Evolutionary conservation across 2,797 vertebrate genomes (phyloP).

Genomic region (Coracias cyanogaster): DNA sequence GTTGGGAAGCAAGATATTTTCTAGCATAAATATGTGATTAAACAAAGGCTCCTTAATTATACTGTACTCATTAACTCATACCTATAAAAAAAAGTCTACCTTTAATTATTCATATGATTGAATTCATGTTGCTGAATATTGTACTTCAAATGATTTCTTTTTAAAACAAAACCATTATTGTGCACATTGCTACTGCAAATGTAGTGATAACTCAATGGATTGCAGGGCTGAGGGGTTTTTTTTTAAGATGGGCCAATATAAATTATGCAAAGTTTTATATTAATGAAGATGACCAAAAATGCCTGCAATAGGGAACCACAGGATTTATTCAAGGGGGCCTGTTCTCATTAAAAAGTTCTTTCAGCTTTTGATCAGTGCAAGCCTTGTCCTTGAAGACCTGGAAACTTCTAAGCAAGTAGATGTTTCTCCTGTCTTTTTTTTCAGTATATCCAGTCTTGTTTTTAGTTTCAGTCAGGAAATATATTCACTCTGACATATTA

Average conservation of each 20-base stretch:
- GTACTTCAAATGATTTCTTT: neutral
- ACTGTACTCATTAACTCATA: neutral
- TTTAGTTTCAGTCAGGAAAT: neutral
- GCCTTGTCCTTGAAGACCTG: neutral
- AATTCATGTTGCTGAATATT: conserved; percentile 32
- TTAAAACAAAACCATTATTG: neutral
- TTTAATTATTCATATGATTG: conserved; percentile 31
- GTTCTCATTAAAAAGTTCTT: neutral
- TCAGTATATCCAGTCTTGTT: neutral
- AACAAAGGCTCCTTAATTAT: conserved; percentile 35
- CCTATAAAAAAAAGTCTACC: neutral
- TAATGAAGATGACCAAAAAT: neutral
- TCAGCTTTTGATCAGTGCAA: neutral
- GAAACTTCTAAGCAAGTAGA: neutral
- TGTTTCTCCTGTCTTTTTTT: neutral
- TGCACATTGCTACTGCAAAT: neutral
- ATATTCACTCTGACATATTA: neutral
- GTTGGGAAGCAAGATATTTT: conserved; percentile 11
- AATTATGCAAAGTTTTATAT: neutral
- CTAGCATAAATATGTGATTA: conserved; percentile 33
- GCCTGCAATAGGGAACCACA: neutral
- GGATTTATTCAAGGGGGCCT: neutral
- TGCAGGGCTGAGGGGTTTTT: neutral
- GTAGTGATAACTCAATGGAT: neutral
- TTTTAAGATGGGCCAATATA: neutral